Conservation (phyloP, 2,888 invertebrate genomes). For the Agriopis aurantiaria region DNA sequence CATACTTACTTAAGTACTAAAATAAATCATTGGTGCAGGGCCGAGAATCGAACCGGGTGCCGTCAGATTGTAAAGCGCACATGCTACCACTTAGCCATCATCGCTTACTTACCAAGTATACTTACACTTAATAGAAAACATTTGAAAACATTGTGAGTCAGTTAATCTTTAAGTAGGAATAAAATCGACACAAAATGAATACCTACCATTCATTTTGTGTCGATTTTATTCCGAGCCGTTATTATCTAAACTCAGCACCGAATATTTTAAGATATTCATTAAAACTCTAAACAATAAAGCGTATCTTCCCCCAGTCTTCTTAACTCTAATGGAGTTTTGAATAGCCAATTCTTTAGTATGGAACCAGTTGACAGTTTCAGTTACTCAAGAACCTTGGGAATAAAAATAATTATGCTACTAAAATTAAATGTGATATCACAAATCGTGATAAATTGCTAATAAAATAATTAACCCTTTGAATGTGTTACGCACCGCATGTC, state of each 20-base stretch:
- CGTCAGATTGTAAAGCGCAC: no score
- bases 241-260: slow-evolving; percentile 19
- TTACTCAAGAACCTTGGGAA: not conserved
- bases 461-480: no score
- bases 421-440: not conserved
- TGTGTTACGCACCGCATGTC: no score
- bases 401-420: not conserved
- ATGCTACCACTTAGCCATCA: no score
- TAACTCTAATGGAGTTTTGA: slow-evolving; percentile 48
- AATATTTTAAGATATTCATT: slow-evolving; percentile 43
- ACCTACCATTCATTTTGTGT: slow-evolving; percentile 4
- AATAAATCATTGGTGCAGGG: no score
- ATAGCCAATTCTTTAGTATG: slow-evolving; percentile 36
- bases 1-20: no score
- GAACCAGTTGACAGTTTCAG: not conserved
- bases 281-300: slow-evolving; percentile 43
- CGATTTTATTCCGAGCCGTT: not conserved
- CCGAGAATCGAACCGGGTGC: no score
- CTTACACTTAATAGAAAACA: no score
- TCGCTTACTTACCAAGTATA: no score
- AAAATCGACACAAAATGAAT: no score
- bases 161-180: no score
- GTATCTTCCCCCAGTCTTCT: slow-evolving; percentile 41
- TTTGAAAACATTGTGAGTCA: no score
- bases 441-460: not conserved